These are phyloP conservation scores for Rhopalosiphum padi DNA, from an alignment of 1,140 invertebrate species.

Conservation along the genomic window DNA sequence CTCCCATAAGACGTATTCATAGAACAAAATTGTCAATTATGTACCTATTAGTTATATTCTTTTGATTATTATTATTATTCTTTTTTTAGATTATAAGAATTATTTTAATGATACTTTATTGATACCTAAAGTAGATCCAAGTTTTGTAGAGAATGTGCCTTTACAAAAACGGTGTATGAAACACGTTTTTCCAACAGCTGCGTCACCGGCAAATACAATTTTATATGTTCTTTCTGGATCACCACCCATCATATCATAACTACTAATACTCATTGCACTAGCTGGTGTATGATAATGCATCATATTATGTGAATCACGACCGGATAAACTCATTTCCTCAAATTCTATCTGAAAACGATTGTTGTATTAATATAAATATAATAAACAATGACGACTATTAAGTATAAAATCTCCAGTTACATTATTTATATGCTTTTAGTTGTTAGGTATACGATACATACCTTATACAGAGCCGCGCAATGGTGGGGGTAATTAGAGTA, in stretches of 20 bases:
- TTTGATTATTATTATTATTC: not conserved
- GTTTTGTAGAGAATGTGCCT: slow-evolving; percentile 68
- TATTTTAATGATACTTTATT: not conserved
- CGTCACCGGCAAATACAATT: slow-evolving; percentile 73
- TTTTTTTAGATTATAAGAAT: not conserved
- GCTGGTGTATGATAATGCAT: not conserved
- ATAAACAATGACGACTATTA: not conserved
- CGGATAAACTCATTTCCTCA: slow-evolving; percentile 49
- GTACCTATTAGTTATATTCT: not conserved
- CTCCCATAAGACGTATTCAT: not conserved
- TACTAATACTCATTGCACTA: slow-evolving; percentile 45
- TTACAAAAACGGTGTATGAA: slow-evolving; percentile 72
- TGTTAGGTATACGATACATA: too few species aligned
- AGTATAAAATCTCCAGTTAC: not conserved
- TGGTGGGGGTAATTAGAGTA: too few species aligned
- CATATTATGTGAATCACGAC: slow-evolving; percentile 34
- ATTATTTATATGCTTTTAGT: too few species aligned
- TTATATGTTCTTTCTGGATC: slow-evolving; percentile 71
- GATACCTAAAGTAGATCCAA: slow-evolving; percentile 72
- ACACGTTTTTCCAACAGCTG: slow-evolving; percentile 73
- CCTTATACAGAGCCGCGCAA: too few species aligned
- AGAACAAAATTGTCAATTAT: not conserved
- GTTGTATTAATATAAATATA: not conserved
- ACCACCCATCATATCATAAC: slow-evolving; percentile 63
- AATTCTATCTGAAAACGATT: slow-evolving; percentile 49